phyloP scores from a whole-genome alignment of 1,140 invertebrate genomes.

The Lordiphosa clarofinis region DNA sequence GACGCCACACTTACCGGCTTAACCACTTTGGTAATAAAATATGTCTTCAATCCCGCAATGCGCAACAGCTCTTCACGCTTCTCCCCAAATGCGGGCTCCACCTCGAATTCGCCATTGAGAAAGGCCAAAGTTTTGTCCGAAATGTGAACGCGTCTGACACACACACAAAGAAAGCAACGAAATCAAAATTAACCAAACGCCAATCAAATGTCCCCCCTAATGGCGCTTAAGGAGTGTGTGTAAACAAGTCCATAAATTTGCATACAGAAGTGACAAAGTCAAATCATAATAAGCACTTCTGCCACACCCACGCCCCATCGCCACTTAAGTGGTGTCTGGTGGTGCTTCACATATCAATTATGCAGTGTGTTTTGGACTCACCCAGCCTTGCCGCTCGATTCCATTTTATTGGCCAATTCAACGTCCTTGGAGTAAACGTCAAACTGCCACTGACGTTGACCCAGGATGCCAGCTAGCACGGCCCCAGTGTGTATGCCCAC shows the following conservation, averaged over 20 bases:
- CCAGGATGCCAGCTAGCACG: conserved; percentile 96
- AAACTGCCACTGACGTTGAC: conserved; percentile 98
- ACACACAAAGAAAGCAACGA: background rate
- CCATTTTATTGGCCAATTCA: conserved; percentile 99
- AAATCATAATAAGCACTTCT: conserved; percentile 42
- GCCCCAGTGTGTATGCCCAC: conserved; percentile 98
- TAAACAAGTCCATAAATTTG: conserved; percentile 50
- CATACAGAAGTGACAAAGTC: conserved; percentile 49
- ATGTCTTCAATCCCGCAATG: conserved; percentile 93
- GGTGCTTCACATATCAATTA: background rate
- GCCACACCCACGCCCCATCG: conserved; percentile 7
- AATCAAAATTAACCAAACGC: conserved; percentile 2
- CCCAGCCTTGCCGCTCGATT: conserved; percentile 97
- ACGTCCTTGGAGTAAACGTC: conserved; percentile 99
- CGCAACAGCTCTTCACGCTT: conserved; percentile 91
- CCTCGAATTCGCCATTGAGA: conserved; percentile 95
- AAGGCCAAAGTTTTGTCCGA: conserved; percentile 95
- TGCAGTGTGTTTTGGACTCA: conserved; percentile 80
- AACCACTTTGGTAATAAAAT: conserved; percentile 92
- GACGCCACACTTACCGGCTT: conserved; percentile 87
- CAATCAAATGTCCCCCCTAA: background rate
- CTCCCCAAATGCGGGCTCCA: conserved; percentile 95
- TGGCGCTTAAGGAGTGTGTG: background rate
- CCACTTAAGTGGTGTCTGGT: conserved; percentile 5
- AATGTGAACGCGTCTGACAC: conserved; percentile 92